Evolutionary conservation across 2,888 invertebrate genomes (phyloP), one percentile per base, ranked within the genome.

Genomic region (Synergus itoensis): DNA sequence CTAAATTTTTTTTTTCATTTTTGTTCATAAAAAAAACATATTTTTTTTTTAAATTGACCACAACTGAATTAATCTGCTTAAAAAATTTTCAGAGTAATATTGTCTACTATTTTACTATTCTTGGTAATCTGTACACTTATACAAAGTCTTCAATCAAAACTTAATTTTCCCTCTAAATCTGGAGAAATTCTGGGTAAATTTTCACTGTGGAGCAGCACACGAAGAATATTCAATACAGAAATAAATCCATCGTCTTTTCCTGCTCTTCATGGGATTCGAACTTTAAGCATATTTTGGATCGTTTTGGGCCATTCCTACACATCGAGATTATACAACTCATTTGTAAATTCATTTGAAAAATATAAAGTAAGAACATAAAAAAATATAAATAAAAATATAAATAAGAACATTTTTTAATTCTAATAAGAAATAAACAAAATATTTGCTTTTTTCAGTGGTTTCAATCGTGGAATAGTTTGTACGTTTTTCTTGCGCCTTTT

Each of bases 211-310:
- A 90, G 89, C 4, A 93, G 93, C 83, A 89, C 89, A 0, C 83
- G 81, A 4, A 91, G 91, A 79, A 87, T 93, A 76, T 80, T 93
- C n/a, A 87, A 81, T n/a, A 92, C 90, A 0, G 64, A 87, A 45
- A 60, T 81, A 0, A 82, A 86, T 0, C 73, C 84, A 4, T 90
- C 88, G 4, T 89, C 90, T 21, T 85, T 93, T 36, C 87, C 89
- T 0, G 91, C 90, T 63, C 84, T 94, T 14, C 92, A 94, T 84
- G 94, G 94, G 12, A 91, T 94, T 8, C 90, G 94, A 53, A 92
- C 93, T 82, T 83, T 93, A 40, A 93, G 93, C 82, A 93, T 93
- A 79, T 86, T 89, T 63, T 93, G 93, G 92, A 92, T 94, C 3
- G 87, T 93, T 28, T 80, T 93, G 14, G 93, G 93, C 1, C 94